phyloP scores from a whole-genome alignment of 2,113 vertebrate genomes.

The Oceanodroma tethys region DNA sequence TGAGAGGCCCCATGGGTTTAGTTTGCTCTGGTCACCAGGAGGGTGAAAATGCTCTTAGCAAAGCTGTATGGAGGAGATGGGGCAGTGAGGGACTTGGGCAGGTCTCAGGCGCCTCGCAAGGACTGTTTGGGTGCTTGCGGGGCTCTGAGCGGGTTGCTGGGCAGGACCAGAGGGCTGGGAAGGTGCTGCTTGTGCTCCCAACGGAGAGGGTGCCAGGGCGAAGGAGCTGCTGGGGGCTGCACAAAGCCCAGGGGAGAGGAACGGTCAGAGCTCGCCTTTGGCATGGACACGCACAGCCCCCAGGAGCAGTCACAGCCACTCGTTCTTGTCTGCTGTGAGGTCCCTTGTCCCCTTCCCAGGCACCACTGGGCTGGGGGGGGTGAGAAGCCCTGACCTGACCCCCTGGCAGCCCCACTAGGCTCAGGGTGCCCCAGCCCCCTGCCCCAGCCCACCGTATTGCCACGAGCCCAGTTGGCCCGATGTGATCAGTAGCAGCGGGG shows the following conservation, averaged over 20 bases:
- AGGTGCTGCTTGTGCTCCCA: not conserved
- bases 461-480: rapidly evolving
- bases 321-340: not conserved
- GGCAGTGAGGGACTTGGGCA: not conserved
- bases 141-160: not conserved
- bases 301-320: not conserved
- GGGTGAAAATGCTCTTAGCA: not conserved
- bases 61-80: not conserved
- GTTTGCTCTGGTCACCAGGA: not conserved
- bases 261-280: not conserved
- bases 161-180: not conserved
- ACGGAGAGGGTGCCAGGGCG: not conserved
- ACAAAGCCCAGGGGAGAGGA: not conserved
- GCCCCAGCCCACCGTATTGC: not conserved
- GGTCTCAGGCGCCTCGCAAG: not conserved
- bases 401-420: not conserved
- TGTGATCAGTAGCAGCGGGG: rapidly evolving
- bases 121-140: not conserved
- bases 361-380: not conserved
- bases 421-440: not conserved
- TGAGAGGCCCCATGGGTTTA: not conserved
- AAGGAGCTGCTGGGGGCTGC: not conserved
- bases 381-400: rapidly evolving
- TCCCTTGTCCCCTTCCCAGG: not conserved
- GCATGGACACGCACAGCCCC: not conserved